Conservation (phyloP, 2,113 vertebrate species). For the Ariopsis seemanni region DNA sequence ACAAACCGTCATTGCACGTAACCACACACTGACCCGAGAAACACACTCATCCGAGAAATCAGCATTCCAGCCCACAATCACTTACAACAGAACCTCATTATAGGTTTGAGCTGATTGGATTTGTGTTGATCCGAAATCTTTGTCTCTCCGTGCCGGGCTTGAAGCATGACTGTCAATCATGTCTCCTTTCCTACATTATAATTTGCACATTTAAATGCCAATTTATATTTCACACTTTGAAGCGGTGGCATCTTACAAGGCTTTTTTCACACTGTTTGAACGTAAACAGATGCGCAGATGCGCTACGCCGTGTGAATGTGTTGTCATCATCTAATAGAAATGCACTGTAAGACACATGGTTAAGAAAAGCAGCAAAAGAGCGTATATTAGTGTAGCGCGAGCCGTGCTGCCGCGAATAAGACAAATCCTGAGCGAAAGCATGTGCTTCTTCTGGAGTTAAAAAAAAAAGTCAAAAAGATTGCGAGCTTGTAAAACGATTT, state of each 20-base stretch:
- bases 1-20: neutral
- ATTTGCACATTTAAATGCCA: constrained; percentile 35
- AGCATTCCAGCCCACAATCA: neutral
- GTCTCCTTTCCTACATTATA: neutral
- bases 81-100: neutral
- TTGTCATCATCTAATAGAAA: constrained; percentile 21
- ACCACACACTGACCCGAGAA: neutral
- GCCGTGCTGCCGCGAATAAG: neutral
- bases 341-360: constrained; percentile 21
- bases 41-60: constrained; percentile 19
- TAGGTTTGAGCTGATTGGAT: neutral
- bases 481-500: neutral
- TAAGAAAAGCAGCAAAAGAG: neutral
- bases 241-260: neutral
- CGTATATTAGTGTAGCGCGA: neutral
- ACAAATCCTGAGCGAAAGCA: neutral
- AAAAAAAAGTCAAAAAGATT: neutral
- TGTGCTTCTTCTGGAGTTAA: neutral
- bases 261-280: constrained; percentile 17
- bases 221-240: constrained; percentile 25
- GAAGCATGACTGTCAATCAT: constrained; percentile 16
- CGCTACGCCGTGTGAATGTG: neutral
- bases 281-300: constrained; percentile 43
- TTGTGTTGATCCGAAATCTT: neutral
- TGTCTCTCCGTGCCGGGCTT: neutral